Conservation (phyloP, 2,888 invertebrate species). For the Nomada lathburiana region DNA sequence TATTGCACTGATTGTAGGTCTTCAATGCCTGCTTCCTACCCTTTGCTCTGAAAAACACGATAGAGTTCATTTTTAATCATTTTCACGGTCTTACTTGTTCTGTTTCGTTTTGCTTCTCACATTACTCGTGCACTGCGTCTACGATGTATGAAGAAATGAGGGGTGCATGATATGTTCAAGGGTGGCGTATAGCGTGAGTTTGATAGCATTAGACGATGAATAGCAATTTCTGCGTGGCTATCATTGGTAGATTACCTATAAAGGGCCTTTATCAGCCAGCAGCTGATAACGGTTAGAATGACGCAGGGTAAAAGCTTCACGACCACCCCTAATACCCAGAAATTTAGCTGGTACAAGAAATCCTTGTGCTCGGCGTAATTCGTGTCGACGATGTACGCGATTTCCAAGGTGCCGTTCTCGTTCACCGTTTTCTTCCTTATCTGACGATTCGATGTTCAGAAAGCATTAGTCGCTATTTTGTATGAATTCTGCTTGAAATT, state of each 20-base stretch:
- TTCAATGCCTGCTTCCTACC: conserved; percentile 90
- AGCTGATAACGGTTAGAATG: conserved; percentile 90
- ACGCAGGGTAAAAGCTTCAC: conserved; percentile 93
- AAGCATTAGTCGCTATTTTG: neutral
- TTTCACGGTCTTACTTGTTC: neutral
- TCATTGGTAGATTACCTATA: conserved; percentile 84
- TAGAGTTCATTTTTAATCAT: neutral
- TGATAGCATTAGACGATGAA: neutral
- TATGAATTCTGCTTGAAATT: too few species aligned
- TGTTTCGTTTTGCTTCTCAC: neutral
- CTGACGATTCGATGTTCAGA: conserved; percentile 59
- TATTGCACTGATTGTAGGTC: conserved; percentile 86
- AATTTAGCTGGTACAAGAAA: conserved; percentile 89
- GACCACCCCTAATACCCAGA: conserved; percentile 92
- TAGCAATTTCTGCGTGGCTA: neutral
- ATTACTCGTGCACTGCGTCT: too few species aligned
- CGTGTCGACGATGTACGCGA: conserved; percentile 80
- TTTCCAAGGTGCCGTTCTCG: conserved; percentile 71
- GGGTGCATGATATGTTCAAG: too few species aligned
- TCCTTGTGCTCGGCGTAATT: conserved; percentile 87
- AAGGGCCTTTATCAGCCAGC: conserved; percentile 90
- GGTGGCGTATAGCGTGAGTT: too few species aligned
- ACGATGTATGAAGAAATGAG: too few species aligned
- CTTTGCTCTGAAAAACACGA: conserved; percentile 86
- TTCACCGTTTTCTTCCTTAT: conserved; percentile 71